Percentiles rank a stretch among this genome's conserved stretches.
phyloP scores from a whole-genome alignment of 2,113 vertebrate genomes.

The Hucho hucho region DNA sequence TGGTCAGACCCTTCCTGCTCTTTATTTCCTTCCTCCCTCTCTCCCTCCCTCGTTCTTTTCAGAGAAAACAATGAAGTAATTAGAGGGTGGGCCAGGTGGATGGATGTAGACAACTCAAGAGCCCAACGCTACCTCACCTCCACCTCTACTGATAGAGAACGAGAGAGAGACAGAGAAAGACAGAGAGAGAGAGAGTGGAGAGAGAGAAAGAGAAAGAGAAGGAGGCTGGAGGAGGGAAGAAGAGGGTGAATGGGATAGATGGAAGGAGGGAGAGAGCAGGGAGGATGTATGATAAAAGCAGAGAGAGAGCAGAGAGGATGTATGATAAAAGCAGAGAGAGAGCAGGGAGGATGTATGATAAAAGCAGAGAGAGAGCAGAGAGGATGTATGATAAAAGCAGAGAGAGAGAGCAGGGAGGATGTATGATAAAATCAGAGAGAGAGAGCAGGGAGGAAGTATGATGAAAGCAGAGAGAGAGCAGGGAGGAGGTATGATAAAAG shows the following conservation, averaged over 20 bases:
- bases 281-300: constrained; percentile 30
- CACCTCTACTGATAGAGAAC: constrained; percentile 21
- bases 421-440: constrained; percentile 7
- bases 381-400: no score
- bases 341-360: constrained; percentile 37
- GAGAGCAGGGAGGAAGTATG: no score
- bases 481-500: constrained; percentile 43
- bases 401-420: constrained; percentile 15
- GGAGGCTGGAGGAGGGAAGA: background rate
- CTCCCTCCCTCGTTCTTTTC: constrained; percentile 26
- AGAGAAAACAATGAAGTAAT: constrained; percentile 68
- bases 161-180: constrained; percentile 51
- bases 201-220: constrained; percentile 7
- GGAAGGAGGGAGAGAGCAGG: background rate
- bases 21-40: constrained; percentile 34
- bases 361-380: constrained; percentile 34
- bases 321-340: constrained; percentile 27
- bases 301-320: no score
- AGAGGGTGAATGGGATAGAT: constrained; percentile 1
- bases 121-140: constrained; percentile 61
- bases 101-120: constrained; percentile 72
- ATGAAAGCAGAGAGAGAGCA: no score
- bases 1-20: constrained; percentile 53
- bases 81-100: constrained; percentile 71
- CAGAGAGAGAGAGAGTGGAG: constrained; percentile 41